Evolutionary conservation across 2,113 vertebrate genomes (phyloP).

Genomic region (Saguinus midas): DNA sequence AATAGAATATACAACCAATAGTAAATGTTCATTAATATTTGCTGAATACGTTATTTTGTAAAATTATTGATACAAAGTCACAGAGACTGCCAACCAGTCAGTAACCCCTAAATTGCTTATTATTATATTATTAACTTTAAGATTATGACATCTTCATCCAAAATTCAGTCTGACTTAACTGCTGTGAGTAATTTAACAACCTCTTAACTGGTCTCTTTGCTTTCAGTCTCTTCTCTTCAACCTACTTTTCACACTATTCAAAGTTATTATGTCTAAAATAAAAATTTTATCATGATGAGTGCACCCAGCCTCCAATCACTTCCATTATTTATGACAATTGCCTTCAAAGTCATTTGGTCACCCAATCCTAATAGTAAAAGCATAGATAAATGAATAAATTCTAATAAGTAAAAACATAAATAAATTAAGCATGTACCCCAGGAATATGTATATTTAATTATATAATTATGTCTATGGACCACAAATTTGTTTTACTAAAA

Average conservation of each 20-base stretch:
- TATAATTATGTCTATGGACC: neutral
- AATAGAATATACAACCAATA: neutral
- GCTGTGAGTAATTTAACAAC: neutral
- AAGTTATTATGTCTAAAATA: neutral
- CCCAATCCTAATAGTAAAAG: neutral
- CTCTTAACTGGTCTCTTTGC: neutral
- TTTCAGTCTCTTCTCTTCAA: neutral
- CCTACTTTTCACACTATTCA: neutral
- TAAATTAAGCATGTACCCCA: neutral
- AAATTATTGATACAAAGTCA: neutral
- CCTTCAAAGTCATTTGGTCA: neutral
- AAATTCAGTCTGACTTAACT: neutral
- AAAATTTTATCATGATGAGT: neutral
- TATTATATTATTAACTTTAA: neutral
- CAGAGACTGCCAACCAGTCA: neutral
- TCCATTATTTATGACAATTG: neutral
- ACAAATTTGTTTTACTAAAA: neutral
- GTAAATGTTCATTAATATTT: slow-evolving; percentile 9
- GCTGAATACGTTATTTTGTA: neutral
- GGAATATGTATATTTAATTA: neutral
- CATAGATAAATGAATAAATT: too few relatives aligned
- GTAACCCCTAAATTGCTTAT: neutral
- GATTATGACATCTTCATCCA: neutral
- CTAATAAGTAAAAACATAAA: neutral
- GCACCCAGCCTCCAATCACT: neutral